A percentile compares a stretch with the other conserved stretches of the same genome.
phyloP scores from a whole-genome alignment of 2,113 vertebrate species.

The Silurus meridionalis region DNA sequence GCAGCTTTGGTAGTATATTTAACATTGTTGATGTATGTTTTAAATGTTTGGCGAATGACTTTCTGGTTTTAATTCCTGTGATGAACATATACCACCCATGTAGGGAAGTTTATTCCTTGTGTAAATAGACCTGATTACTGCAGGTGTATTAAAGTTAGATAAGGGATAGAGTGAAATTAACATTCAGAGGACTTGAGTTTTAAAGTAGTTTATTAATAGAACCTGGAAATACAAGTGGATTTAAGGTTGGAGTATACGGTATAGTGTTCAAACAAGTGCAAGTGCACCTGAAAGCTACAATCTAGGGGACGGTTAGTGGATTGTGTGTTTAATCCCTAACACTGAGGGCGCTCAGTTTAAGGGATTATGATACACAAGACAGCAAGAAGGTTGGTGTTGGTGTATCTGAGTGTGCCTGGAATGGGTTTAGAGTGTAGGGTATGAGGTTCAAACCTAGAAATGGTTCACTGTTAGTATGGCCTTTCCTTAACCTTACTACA shows the following conservation, averaged over 20 bases:
- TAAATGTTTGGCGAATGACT: too few species aligned
- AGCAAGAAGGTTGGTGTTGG: neutral
- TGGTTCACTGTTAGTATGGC: slow-evolving; percentile 1
- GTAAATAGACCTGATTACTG: neutral
- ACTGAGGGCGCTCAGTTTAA: neutral
- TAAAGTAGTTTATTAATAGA: neutral
- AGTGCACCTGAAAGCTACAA: neutral
- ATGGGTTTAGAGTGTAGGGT: neutral
- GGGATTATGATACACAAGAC: neutral
- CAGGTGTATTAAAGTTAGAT: neutral
- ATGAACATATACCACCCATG: neutral
- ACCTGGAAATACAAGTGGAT: neutral
- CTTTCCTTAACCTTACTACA: slow-evolving; percentile 71
- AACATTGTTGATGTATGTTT: neutral
- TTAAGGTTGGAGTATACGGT: neutral
- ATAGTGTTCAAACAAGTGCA: neutral
- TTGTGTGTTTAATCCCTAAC: neutral
- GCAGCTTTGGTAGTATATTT: neutral
- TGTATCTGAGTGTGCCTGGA: neutral
- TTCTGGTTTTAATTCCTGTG: too few species aligned
- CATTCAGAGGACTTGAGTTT: neutral
- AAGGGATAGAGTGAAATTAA: neutral
- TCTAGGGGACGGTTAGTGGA: neutral
- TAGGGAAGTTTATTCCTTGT: neutral
- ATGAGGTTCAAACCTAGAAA: neutral